A percentile compares a stretch with the other conserved stretches of the same genome.
phyloP scores from a whole-genome alignment of 2,888 invertebrate species.

The Sphecodes monilicornis region DNA sequence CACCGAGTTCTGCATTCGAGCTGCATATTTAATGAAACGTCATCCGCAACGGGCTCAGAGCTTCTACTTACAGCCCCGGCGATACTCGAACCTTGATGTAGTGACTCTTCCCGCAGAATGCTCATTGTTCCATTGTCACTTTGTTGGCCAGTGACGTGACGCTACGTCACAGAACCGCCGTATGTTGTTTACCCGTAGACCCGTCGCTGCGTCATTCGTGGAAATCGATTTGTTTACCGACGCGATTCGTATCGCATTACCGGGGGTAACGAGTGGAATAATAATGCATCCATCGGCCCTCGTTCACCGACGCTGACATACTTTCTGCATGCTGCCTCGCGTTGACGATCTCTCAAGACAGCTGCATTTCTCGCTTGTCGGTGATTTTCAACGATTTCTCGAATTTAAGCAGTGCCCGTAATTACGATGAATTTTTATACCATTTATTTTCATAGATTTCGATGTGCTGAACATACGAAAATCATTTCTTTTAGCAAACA shows the following conservation, averaged over 20 bases:
- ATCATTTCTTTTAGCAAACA: background rate
- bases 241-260: slow-evolving; percentile 53
- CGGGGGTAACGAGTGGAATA: slow-evolving; percentile 42
- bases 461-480: background rate
- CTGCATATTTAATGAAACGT: slow-evolving; percentile 57
- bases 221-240: slow-evolving; percentile 55
- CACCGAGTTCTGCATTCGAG: background rate
- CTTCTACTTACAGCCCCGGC: slow-evolving; percentile 33
- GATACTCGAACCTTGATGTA: slow-evolving; percentile 52
- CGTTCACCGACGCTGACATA: slow-evolving; percentile 18
- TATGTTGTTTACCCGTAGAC: slow-evolving; percentile 51
- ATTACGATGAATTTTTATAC: background rate
- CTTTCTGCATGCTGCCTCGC: background rate
- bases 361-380: background rate
- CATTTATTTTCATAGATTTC: background rate
- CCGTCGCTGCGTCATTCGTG: slow-evolving; percentile 42
- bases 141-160: slow-evolving; percentile 51
- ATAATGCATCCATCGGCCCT: slow-evolving; percentile 36
- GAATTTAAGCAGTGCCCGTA: background rate
- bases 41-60: slow-evolving; percentile 35
- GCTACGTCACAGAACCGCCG: slow-evolving; percentile 52
- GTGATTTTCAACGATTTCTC: background rate
- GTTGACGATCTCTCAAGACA: background rate
- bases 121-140: slow-evolving; percentile 58
- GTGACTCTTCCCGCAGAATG: slow-evolving; percentile 56